phyloP scores from a whole-genome alignment of 1,140 invertebrate species.

The Agrypnia vestita region DNA sequence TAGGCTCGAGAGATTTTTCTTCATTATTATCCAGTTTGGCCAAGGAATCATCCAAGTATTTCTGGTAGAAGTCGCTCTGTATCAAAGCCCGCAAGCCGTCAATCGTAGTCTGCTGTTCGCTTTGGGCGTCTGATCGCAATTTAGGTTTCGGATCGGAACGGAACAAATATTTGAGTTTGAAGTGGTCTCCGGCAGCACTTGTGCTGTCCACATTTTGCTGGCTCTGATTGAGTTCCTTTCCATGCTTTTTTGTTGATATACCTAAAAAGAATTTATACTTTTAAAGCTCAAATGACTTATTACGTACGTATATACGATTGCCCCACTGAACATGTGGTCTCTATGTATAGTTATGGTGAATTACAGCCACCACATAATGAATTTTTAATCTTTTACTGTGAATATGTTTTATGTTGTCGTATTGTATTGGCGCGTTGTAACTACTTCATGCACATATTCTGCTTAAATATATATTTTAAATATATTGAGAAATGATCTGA shows the following conservation, averaged over 20 bases:
- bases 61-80: slow-evolving; percentile 48
- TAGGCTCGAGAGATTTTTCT: not conserved
- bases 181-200: not conserved
- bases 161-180: slow-evolving; percentile 43
- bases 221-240: slow-evolving; percentile 41
- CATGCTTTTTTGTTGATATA: slow-evolving; percentile 24
- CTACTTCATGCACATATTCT: no score
- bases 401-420: no score
- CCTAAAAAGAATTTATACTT: slow-evolving; percentile 13
- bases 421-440: no score
- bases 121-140: not conserved
- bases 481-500: no score
- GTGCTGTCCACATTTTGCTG: slow-evolving; percentile 16
- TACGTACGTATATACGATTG: no score
- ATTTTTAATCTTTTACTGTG: no score
- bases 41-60: slow-evolving; percentile 31
- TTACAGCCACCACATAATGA: no score
- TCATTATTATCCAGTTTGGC: not conserved
- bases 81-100: slow-evolving; percentile 30
- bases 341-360: no score
- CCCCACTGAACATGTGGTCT: no score
- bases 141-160: not conserved
- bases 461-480: no score
- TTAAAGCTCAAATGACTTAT: no score
- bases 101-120: not conserved